Conservation (phyloP, 1,140 invertebrate species). For the Potamilus streckersoni region DNA sequence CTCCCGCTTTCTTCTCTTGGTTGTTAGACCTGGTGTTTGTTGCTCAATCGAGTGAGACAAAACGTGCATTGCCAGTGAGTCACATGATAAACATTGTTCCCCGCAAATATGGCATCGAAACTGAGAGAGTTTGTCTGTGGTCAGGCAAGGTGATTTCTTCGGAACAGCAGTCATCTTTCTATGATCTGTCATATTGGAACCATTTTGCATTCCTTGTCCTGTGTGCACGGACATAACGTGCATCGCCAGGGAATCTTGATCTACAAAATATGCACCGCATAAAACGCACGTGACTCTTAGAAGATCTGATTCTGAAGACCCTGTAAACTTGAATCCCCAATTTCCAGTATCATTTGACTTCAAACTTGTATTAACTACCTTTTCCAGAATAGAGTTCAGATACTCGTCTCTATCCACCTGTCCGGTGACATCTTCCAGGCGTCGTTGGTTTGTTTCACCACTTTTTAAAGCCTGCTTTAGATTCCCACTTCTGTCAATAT, state of each 20-base stretch:
- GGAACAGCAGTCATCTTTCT: no score
- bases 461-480: not conserved
- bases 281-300: slow-evolving; percentile 11
- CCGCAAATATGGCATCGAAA: no score
- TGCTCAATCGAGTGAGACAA: slow-evolving; percentile 13
- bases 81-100: not conserved
- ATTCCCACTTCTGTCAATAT: not conserved
- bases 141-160: no score
- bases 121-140: no score
- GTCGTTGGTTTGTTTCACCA: slow-evolving; percentile 5
- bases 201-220: not conserved
- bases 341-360: not conserved
- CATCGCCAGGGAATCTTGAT: slow-evolving; percentile 36
- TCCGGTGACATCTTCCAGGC: slow-evolving; percentile 25
- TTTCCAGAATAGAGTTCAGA: slow-evolving; percentile 27
- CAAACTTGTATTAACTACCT: slow-evolving; percentile 7
- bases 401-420: slow-evolving; percentile 29
- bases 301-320: not conserved
- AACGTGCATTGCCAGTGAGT: slow-evolving; percentile 24
- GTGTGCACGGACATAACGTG: slow-evolving; percentile 37
- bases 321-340: not conserved
- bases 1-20: no score
- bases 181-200: no score
- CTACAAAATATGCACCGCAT: slow-evolving; percentile 17
- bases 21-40: no score